Evolutionary conservation across 2,113 vertebrate genomes (phyloP).

Genomic region (Corapipo altera): DNA sequence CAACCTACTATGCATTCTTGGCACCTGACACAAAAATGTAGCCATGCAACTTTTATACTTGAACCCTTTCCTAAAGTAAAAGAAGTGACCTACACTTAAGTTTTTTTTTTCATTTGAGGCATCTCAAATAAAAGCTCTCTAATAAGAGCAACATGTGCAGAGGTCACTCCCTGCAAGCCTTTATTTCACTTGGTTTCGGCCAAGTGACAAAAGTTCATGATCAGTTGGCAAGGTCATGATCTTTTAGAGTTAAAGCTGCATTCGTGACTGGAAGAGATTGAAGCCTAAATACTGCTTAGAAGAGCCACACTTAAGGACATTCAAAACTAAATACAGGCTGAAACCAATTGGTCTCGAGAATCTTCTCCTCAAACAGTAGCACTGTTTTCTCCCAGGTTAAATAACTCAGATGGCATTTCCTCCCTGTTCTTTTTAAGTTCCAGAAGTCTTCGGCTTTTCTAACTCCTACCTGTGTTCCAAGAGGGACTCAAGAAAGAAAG

Average conservation of each 20-base stretch:
- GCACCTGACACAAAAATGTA: neutral
- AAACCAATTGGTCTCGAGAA: neutral
- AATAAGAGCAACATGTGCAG: neutral
- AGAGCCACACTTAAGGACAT: neutral
- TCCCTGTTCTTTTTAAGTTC: neutral
- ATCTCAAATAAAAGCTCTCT: neutral
- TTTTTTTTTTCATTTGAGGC: neutral
- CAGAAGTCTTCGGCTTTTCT: neutral
- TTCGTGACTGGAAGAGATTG: neutral
- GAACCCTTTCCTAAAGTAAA: neutral
- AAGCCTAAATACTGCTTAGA: neutral
- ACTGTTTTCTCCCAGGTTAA: neutral
- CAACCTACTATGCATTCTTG: neutral
- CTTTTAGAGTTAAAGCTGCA: neutral
- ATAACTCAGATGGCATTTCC: neutral
- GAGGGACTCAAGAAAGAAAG: neutral
- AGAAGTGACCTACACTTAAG: neutral
- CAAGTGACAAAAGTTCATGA: too few species aligned
- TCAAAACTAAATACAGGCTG: neutral
- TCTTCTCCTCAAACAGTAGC: neutral
- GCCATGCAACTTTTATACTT: neutral
- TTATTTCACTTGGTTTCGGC: neutral
- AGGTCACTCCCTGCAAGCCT: neutral
- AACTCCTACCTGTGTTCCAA: neutral
- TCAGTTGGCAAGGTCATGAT: neutral